Evolutionary conservation across 2,888 invertebrate genomes (phyloP), one percentile per base, ranked within the genome.

Genomic region (Steromphala cineraria): DNA sequence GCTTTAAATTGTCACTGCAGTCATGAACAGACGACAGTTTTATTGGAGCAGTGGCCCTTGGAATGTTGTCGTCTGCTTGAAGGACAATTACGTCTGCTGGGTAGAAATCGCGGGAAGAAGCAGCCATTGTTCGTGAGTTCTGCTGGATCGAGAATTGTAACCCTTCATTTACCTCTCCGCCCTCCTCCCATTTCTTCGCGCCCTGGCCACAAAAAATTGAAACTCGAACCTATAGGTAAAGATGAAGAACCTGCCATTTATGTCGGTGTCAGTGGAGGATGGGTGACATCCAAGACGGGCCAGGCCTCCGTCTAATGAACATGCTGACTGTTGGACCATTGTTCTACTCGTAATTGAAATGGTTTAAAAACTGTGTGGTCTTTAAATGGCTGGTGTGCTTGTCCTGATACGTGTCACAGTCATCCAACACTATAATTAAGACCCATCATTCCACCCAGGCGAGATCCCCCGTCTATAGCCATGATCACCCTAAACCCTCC

Each of bases 261-360:
- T 40, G 19, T 19, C 71, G 36, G 19, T 71, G 71, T 40, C 71
- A 71, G 36, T 19, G 19, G 31, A 10, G 17, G 71, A 71, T 31
- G 31, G 40, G 36, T 36, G 71, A 36, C 71, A 71, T 40, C 36
- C 40, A 36, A 71, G 36, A 71, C n/a, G 36, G 19, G 19, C 19
- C 24, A 17, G 71, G 28, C 36, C 36, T 40, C 71, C 36, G 17
- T 31, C 36, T 71, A 71, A 71, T 71, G 71, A 40, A 71, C 31
- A 36, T 71, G 36, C 36, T 40, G 24, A 36, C 36, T 31, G 13
- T 19, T 19, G 40, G 40, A 4, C 28, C 71, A 71, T 71, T 71
- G 71, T 71, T 71, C 71, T 71, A 71, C 10, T 36, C 71, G 36
- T 71, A 71, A 71, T 71, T 71, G 71, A 71, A 71, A 71, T 71